A percentile compares a stretch with the other conserved stretches of the same genome.
Conservation (phyloP, 2,888 invertebrate genomes). For the Coecobrya sp. region DNA sequence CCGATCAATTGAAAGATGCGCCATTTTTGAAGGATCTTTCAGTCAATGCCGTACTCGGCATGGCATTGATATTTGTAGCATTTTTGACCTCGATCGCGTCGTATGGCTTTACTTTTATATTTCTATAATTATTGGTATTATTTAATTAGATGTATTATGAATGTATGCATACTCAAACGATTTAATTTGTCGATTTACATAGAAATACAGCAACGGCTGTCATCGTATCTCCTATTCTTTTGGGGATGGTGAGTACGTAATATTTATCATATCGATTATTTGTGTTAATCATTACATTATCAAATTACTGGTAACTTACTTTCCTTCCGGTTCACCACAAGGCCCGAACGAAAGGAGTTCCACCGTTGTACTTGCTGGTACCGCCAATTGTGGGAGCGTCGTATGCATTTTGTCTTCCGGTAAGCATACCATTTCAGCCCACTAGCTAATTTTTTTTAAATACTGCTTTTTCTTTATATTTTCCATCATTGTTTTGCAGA, state of each 20-base stretch:
- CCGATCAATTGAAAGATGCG: not conserved
- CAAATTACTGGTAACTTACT: too few species aligned
- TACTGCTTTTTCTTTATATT: not conserved
- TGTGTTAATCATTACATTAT: too few species aligned
- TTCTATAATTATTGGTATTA: not conserved
- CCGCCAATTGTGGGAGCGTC: slow-evolving; percentile 75
- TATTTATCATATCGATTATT: too few species aligned
- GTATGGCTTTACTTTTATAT: slow-evolving; percentile 3
- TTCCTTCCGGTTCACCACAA: too few species aligned
- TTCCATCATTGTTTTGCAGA: slow-evolving; percentile 29
- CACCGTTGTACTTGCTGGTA: slow-evolving; percentile 80
- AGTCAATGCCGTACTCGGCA: too few species aligned
- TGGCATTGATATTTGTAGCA: slow-evolving; percentile 93
- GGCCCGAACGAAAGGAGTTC: slow-evolving; percentile 72
- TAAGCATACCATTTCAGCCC: slow-evolving; percentile 1
- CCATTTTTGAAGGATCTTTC: too few species aligned
- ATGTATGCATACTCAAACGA: too few species aligned
- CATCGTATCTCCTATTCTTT: slow-evolving; percentile 79
- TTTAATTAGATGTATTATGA: too few species aligned
- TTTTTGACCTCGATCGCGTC: slow-evolving; percentile 96
- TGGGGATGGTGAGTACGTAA: slow-evolving; percentile 68
- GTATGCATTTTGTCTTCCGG: slow-evolving; percentile 79
- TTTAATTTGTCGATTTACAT: not conserved
- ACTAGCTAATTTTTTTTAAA: slow-evolving; percentile 30
- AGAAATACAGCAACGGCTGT: slow-evolving; percentile 81